Base-by-base conservation (phyloP, 2,113 vertebrate species). In the Thunnus maccoyii region DNA sequence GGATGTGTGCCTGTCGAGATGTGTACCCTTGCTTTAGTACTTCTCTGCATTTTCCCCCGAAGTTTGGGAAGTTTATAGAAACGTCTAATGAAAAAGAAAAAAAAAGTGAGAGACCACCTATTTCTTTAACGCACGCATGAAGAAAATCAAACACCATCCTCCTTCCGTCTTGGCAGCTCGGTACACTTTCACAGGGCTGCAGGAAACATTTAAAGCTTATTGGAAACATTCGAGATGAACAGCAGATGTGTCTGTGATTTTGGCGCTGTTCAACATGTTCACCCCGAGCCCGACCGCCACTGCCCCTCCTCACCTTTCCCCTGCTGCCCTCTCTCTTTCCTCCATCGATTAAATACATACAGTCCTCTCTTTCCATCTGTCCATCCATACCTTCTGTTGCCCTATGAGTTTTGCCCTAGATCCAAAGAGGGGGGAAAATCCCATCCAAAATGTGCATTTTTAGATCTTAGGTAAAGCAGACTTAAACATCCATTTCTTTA, bases 211-310 rank as follows among this genome's bases (percentile, higher is more conserved):
- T 86, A 82, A 52, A 74, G 58, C 27, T 85, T 88, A 78, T 86
- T 93, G 86, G 85, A 90, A 88, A 90, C 86, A 78, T 74, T 86
- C 1, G 47, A 80, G 87, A 89, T 88, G 88, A 89, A 85, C 86
- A 89, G 79, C 91, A 92, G 90, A 92, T 93, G 91, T 83, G 85
- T 72, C 22, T 85, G 82, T 90, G 90, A 89, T 91, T 93, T 58
- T 81, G 79, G 75, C 72, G 27, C 72, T 70, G 80, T 81, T 87
- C 63, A 48, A 80, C 79, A 91, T 52, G 71, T 73, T 89, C 80
- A 82, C 76, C 80, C 63, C 30, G 72, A 75, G 72, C 88, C 70
- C 64, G 2, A 56, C 71, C 7, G 25, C 73, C 32, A 54, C 69
- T 51, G 54, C 16, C 68, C 87, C 82, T 70, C 72, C 69, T 80